Percentiles rank a stretch among this genome's conserved stretches.
Conservation (phyloP, 2,113 vertebrate species). For the Falcunculus frontatus region DNA sequence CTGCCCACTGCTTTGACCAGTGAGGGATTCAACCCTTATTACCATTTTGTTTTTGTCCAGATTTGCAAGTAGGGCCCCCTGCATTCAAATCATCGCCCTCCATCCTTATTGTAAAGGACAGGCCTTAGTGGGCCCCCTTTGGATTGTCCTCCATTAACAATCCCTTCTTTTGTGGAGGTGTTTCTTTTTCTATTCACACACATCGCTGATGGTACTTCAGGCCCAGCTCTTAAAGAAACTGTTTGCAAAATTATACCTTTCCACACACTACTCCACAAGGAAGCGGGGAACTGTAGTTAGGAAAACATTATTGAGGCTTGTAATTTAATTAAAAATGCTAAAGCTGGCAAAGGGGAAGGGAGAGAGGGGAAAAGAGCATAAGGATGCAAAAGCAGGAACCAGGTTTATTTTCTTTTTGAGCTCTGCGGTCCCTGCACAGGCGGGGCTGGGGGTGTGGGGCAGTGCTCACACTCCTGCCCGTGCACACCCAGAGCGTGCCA, state of each 20-base stretch:
- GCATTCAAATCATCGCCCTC: constrained; percentile 88
- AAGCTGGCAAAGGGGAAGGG: neutral
- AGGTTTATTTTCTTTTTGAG: neutral
- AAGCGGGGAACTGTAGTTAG: constrained; percentile 55
- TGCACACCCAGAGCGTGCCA: neutral
- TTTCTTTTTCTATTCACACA: constrained; percentile 84
- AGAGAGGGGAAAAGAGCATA: neutral
- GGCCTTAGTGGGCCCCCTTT: constrained; percentile 82
- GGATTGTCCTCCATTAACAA: constrained; percentile 86
- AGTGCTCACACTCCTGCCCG: rapidly evolving
- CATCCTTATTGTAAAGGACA: constrained; percentile 88
- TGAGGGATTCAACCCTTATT: constrained; percentile 73
- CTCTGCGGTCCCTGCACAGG: neutral
- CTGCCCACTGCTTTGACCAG: constrained; percentile 68
- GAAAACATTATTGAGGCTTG: constrained; percentile 62
- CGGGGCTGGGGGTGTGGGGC: neutral
- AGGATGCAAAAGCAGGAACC: neutral
- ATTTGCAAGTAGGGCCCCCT: constrained; percentile 77
- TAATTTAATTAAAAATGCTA: constrained; percentile 67
- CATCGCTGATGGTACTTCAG: constrained; percentile 85
- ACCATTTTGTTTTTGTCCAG: constrained; percentile 77
- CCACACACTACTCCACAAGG: constrained; percentile 76
- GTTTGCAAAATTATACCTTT: constrained; percentile 92
- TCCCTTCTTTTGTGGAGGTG: constrained; percentile 87
- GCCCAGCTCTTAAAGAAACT: constrained; percentile 83